Percentiles rank a stretch among this genome's conserved stretches.
These are phyloP conservation scores for Whitmania pigra DNA, from an alignment of 1,140 invertebrate genomes.

Conservation along the genomic window DNA sequence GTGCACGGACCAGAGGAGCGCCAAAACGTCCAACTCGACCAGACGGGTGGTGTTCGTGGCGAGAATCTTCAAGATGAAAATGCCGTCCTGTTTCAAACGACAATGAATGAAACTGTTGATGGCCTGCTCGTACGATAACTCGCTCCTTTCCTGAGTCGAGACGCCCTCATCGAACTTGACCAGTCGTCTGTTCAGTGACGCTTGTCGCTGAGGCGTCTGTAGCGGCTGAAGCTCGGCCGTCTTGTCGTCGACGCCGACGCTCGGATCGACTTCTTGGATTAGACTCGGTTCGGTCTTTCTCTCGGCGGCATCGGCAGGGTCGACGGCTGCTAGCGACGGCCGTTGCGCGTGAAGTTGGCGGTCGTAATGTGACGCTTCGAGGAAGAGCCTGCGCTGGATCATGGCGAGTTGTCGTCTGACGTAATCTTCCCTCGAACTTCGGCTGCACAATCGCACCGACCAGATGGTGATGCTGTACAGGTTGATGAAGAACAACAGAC, in stretches of 20 bases:
- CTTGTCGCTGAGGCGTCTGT: neutral
- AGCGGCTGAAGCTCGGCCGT: neutral
- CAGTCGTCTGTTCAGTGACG: neutral
- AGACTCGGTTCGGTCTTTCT: neutral
- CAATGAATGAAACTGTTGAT: neutral
- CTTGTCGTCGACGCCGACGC: neutral
- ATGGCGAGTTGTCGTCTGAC: neutral
- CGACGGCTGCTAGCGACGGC: neutral
- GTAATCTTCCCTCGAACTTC: neutral
- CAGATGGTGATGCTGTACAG: conserved; percentile 6
- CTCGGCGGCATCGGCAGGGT: neutral
- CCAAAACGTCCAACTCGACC: neutral
- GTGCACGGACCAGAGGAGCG: neutral
- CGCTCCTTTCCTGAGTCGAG: too few species aligned
- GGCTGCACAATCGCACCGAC: neutral
- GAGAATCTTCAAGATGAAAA: conserved; percentile 3
- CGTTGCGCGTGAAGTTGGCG: neutral
- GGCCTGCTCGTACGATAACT: neutral
- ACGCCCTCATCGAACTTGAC: neutral
- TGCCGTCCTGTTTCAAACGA: neutral
- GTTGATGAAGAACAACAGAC: neutral
- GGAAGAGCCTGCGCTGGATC: neutral
- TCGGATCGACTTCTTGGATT: neutral
- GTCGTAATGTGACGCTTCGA: neutral
- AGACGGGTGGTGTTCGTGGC: neutral